These are phyloP conservation scores for Apamea monoglypha DNA, from an alignment of 2,888 invertebrate species.

Conservation along the genomic window DNA sequence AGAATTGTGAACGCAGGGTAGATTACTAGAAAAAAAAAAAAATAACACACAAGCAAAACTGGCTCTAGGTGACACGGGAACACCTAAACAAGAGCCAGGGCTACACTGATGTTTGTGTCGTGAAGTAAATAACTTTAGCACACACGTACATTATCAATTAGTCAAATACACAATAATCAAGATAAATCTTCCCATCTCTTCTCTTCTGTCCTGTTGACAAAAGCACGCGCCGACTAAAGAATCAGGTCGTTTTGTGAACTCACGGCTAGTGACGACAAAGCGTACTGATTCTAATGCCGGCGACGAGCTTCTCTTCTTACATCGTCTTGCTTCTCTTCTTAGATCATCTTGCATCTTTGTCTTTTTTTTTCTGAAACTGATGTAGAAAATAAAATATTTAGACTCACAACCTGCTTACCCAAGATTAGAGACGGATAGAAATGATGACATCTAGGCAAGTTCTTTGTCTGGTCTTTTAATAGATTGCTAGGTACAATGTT, in stretches of 20 bases:
- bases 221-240: constrained; percentile 76
- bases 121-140: too few species aligned
- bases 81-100: too few species aligned
- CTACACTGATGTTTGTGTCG: too few species aligned
- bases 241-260: constrained; percentile 86
- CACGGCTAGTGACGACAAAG: constrained; percentile 84
- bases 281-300: constrained; percentile 84
- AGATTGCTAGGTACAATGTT: not conserved
- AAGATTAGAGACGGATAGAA: not conserved
- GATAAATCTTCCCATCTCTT: constrained; percentile 27
- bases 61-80: too few species aligned
- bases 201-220: constrained; percentile 34
- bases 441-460: not conserved
- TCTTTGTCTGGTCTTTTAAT: not conserved
- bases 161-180: not conserved
- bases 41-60: too few species aligned
- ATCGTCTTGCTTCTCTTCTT: not conserved
- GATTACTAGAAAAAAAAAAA: not conserved
- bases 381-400: not conserved
- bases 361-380: constrained; percentile 7
- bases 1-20: not conserved
- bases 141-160: not conserved
- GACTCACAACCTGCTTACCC: not conserved
- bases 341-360: constrained; percentile 22
- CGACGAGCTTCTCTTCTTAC: constrained; percentile 54